Percentiles rank a stretch among this genome's conserved stretches.
Conservation (phyloP, 2,113 vertebrate species). For the Cichladusa arquata region DNA sequence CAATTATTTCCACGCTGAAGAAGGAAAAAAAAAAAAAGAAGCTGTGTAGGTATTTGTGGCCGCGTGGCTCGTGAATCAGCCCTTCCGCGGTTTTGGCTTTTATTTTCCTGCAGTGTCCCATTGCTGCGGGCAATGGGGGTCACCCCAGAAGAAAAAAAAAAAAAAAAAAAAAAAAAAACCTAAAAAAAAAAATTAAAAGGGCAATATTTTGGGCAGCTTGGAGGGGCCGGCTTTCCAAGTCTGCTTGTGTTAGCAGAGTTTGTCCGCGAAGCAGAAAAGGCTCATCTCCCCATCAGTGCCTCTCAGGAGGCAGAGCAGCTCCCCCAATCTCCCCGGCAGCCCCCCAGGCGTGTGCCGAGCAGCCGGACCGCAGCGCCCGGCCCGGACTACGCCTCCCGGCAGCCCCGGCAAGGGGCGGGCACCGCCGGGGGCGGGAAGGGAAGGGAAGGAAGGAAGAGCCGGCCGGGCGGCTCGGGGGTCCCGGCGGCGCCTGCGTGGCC, state of each 20-base stretch:
- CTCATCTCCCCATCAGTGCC: rapidly evolving
- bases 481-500: not conserved
- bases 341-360: not conserved
- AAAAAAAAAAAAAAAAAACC: too few relatives aligned
- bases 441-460: too few relatives aligned
- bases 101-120: not conserved
- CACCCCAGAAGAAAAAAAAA: too few relatives aligned
- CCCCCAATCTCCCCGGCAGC: rapidly evolving
- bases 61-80: not conserved
- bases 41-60: not conserved
- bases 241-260: not conserved
- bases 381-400: slow-evolving; percentile 13
- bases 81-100: not conserved
- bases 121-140: not conserved
- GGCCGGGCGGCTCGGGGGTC: not conserved
- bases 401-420: not conserved
- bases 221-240: not conserved
- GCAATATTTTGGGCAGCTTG: too few relatives aligned
- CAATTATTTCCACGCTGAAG: not conserved
- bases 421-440: not conserved
- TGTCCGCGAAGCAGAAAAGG: not conserved
- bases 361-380: not conserved
- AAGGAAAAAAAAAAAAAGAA: not conserved
- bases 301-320: rapidly evolving
- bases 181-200: too few relatives aligned